Evolutionary conservation across 2,113 vertebrate species (phyloP), one percentile per base, ranked within the genome.

Genomic region (Euleptes europaea): DNA sequence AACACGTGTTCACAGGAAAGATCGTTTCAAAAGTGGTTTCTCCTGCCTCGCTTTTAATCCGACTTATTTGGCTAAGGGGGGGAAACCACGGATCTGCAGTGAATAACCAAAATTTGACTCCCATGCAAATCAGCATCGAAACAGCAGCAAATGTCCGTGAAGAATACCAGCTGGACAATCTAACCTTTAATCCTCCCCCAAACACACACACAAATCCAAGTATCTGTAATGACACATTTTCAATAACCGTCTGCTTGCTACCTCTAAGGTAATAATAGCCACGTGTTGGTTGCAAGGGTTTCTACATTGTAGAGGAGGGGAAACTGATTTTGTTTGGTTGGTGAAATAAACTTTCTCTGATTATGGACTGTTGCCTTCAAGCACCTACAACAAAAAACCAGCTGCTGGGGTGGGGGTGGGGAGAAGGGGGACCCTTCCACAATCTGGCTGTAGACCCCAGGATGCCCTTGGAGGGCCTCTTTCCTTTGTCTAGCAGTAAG

Each of bases 401-500:
- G 73, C 74, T 11, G 3, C 38, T 23, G 9, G 54, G 84, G 42
- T 63, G 60, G 60, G 60, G 60, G 60, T 28, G 26, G 60, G 26
- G 60, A 60, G 13, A 26, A 49, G 12, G 84, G n/a, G 49, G 73
- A 63, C 14, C 15, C 0, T 49, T n/a, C 7, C 1, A 6, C 69
- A 1, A 26, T 78, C 77, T 66, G 44, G 72, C 78, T 49, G 63
- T 40, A 86, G 77, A 71, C 80, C 63, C 49, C 82, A 7, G 67
- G 70, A 85, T 80, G 88, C 78, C 76, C 42, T 71, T 60, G 78
- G 89, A 92, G 78, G 89, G 71, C 86, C 91, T 44, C 91, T 21
- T 51, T 65, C 89, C 92, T 94, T 91, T 96, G 93, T 95, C 92
- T 70, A 57, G 67, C 44, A 54, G 70, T 73, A 86, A 38, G 85